These are phyloP conservation scores for Nannobrachium achirus DNA, from an alignment of 2,113 vertebrate genomes.

Conservation along the genomic window DNA sequence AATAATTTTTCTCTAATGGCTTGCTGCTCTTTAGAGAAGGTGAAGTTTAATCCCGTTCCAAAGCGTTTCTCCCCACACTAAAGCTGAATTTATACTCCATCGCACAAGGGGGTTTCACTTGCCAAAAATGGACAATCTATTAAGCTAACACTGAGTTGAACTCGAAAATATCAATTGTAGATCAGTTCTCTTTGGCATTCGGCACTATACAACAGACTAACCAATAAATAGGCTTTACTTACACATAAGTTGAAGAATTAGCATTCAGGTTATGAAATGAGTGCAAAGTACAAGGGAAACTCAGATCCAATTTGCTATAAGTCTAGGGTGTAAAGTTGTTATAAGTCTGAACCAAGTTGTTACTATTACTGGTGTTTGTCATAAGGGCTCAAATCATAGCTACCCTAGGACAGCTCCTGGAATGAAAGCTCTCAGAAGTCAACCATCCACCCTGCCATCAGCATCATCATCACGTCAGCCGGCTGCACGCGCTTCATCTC, in stretches of 20 bases:
- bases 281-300: not conserved
- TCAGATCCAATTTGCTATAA: too few species aligned
- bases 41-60: constrained; percentile 58
- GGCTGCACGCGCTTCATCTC: constrained; percentile 36
- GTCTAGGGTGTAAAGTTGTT: too few species aligned
- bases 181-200: constrained; percentile 15
- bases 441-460: constrained; percentile 16
- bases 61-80: constrained; percentile 14
- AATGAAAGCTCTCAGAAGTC: not conserved
- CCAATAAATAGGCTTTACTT: too few species aligned
- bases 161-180: not conserved
- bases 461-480: constrained; percentile 38
- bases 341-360: too few species aligned
- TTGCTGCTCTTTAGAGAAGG: constrained; percentile 54
- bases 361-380: too few species aligned
- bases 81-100: too few species aligned
- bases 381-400: not conserved
- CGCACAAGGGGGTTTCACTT: too few species aligned
- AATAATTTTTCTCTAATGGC: constrained; percentile 61
- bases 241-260: too few species aligned
- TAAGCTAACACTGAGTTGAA: too few species aligned
- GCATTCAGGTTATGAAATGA: too few species aligned
- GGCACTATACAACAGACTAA: constrained; percentile 41
- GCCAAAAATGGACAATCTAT: too few species aligned
- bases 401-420: not conserved